A percentile compares a stretch with the other conserved stretches of the same genome.
These are phyloP conservation scores for Melieria picta DNA, from an alignment of 2,888 invertebrate species.

Conservation along the genomic window DNA sequence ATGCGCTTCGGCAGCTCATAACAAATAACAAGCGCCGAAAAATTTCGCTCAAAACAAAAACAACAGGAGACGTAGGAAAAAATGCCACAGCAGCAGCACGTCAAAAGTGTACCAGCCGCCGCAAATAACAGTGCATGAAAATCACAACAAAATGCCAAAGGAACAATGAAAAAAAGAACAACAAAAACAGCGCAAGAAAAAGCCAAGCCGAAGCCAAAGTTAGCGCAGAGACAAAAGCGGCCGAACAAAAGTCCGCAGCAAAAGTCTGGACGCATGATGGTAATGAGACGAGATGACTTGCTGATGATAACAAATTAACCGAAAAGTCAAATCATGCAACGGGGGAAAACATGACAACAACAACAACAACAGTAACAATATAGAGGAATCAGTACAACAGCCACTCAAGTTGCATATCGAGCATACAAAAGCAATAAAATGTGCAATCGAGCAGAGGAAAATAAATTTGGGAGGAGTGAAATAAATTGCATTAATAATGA, in stretches of 20 bases:
- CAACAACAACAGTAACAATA: too few relatives aligned
- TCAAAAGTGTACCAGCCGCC: background rate
- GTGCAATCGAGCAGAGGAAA: too few relatives aligned
- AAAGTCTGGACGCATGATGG: conserved; percentile 40
- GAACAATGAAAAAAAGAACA: background rate
- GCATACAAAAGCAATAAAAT: too few relatives aligned
- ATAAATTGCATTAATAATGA: too few relatives aligned
- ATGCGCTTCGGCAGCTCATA: conserved; percentile 30
- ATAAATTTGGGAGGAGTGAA: too few relatives aligned
- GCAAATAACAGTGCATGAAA: background rate
- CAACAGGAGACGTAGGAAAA: too few relatives aligned
- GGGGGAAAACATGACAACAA: background rate
- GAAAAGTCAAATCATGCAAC: conserved; percentile 50
- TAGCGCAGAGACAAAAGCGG: background rate
- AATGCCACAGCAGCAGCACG: background rate
- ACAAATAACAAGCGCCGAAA: conserved; percentile 13
- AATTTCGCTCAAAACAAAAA: too few relatives aligned
- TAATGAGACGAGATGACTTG: conserved; percentile 48
- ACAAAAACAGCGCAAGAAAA: background rate
- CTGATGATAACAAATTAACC: conserved; percentile 51
- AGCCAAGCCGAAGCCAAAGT: background rate
- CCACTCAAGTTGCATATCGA: too few relatives aligned
- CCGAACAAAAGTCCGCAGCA: background rate
- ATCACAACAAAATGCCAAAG: background rate
- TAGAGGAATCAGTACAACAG: too few relatives aligned